Evolutionary conservation across 2,113 vertebrate genomes (phyloP).

Genomic region (Myanophis thanlyinensis): DNA sequence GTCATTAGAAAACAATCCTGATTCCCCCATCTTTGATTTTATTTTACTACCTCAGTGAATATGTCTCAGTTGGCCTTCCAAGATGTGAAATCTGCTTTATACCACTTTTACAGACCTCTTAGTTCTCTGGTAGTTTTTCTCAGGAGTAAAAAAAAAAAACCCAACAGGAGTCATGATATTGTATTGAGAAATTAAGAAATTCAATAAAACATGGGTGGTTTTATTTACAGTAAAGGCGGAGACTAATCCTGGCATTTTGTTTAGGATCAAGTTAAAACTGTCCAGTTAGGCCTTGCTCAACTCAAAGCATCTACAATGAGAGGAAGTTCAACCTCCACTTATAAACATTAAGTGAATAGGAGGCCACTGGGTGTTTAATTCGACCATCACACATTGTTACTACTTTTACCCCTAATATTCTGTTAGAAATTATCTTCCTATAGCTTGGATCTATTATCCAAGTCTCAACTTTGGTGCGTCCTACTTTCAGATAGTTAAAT

Average conservation of each 20-base stretch:
- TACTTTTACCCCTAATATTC: not conserved
- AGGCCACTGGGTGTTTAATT: not conserved
- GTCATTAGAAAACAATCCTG: not conserved
- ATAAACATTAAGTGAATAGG: not conserved
- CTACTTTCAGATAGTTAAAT: not conserved
- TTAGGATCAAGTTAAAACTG: not conserved
- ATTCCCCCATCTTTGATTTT: not conserved
- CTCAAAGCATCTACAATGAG: not conserved
- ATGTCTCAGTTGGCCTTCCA: not conserved
- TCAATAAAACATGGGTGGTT: not conserved
- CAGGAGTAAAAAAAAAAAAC: not conserved
- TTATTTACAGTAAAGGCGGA: not conserved
- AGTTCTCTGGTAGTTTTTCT: not conserved
- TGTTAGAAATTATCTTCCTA: not conserved
- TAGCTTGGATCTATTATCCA: not conserved
- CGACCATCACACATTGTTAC: not conserved
- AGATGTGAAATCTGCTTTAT: not conserved
- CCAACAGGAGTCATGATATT: not conserved
- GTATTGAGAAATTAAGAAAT: not conserved
- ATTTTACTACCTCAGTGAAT: not conserved
- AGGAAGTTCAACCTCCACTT: not conserved
- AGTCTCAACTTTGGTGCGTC: not conserved
- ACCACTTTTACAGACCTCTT: not conserved
- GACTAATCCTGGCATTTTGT: not conserved
- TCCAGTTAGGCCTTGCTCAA: not conserved